phyloP scores from a whole-genome alignment of 2,113 vertebrate species.

The Cynopterus brachyotis region DNA sequence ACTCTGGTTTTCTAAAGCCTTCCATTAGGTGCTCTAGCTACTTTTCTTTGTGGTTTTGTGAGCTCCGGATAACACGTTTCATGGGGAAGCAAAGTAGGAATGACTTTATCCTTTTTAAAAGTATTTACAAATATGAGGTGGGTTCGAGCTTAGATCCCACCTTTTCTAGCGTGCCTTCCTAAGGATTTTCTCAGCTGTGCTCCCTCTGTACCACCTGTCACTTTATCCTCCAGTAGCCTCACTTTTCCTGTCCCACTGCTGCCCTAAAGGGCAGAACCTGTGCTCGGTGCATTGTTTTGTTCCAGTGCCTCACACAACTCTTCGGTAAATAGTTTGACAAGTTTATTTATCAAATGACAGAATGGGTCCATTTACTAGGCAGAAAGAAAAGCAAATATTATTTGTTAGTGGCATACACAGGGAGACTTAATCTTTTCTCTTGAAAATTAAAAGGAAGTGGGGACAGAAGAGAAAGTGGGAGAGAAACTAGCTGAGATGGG shows the following conservation, averaged over 20 bases:
- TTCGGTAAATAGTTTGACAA: background rate
- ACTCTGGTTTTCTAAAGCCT: background rate
- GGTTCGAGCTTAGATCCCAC: background rate
- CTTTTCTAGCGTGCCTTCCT: background rate
- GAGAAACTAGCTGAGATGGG: background rate
- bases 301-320: background rate
- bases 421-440: background rate
- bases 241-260: background rate
- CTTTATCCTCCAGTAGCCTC: background rate
- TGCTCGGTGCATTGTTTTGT: background rate
- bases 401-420: background rate
- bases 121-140: background rate
- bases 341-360: background rate
- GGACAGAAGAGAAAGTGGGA: background rate
- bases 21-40: background rate
- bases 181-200: background rate
- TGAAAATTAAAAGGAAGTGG: background rate
- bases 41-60: background rate
- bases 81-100: background rate
- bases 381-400: background rate
- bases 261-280: background rate
- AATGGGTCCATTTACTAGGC: background rate
- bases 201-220: background rate
- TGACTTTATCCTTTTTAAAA: background rate
- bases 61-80: background rate